Conservation (phyloP, 2,797 vertebrate species). For the Thunnus albacares region DNA sequence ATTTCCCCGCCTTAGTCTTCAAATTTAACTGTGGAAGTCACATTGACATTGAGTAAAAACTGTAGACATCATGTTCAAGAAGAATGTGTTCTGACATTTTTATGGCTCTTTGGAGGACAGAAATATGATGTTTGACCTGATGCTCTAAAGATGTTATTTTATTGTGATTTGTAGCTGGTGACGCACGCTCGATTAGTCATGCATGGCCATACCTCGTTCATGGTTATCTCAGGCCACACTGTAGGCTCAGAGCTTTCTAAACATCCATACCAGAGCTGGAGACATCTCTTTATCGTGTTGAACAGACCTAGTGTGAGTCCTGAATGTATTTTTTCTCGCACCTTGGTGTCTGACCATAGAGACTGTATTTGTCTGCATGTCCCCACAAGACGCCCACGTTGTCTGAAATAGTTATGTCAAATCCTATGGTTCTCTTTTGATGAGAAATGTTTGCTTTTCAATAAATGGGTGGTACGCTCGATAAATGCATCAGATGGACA, state of each 20-base stretch:
- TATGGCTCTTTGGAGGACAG: slow-evolving; percentile 33
- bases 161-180: slow-evolving; percentile 29
- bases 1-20: slow-evolving; percentile 7
- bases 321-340: slow-evolving; percentile 54
- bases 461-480: slow-evolving; percentile 27
- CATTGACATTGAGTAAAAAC: slow-evolving; percentile 23
- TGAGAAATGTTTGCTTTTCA: slow-evolving; percentile 44
- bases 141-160: slow-evolving; percentile 40
- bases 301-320: slow-evolving; percentile 45
- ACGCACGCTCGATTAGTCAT: slow-evolving; percentile 59
- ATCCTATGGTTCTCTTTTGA: slow-evolving; percentile 11
- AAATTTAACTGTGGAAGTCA: slow-evolving; percentile 33
- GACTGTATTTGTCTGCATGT: slow-evolving; percentile 47
- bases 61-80: background rate
- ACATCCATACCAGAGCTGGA: slow-evolving; percentile 56
- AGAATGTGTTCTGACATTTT: slow-evolving; percentile 26
- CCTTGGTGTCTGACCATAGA: slow-evolving; percentile 60
- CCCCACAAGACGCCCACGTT: slow-evolving; percentile 39
- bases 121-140: slow-evolving; percentile 16
- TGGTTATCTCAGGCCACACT: slow-evolving; percentile 72
- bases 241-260: slow-evolving; percentile 43
- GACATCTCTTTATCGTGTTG: slow-evolving; percentile 61
- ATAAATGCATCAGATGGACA: slow-evolving; percentile 12
- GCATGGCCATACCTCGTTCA: slow-evolving; percentile 51
- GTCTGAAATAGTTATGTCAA: slow-evolving; percentile 44